These are phyloP conservation scores for Spinibarbus caldwelli DNA, from an alignment of 2,797 vertebrate genomes.

Conservation along the genomic window DNA sequence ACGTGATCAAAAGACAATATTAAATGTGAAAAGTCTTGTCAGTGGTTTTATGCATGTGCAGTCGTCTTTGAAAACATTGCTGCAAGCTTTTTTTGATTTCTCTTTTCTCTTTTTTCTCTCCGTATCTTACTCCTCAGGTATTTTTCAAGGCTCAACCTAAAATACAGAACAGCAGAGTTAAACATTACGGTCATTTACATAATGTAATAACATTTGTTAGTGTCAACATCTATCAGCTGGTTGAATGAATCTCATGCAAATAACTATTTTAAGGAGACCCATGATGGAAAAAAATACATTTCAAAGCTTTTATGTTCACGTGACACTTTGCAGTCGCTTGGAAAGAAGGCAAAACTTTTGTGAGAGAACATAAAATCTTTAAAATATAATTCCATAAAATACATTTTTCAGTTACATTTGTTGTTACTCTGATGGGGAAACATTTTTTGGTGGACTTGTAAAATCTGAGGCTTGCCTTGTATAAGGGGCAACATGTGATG, in stretches of 20 bases:
- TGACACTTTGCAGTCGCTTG: neutral
- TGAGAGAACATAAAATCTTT: neutral
- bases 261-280: neutral
- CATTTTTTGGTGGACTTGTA: neutral
- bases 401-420: neutral
- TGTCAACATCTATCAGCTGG: neutral
- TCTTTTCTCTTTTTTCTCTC: slow-evolving; percentile 67
- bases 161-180: slow-evolving; percentile 45
- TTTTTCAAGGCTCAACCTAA: slow-evolving; percentile 86
- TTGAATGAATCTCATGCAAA: neutral
- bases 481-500: slow-evolving; percentile 81
- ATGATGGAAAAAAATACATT: no score
- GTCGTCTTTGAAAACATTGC: slow-evolving; percentile 80
- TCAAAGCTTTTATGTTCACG: neutral
- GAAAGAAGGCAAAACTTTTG: neutral
- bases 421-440: neutral
- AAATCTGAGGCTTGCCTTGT: slow-evolving; percentile 78
- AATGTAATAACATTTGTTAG: neutral
- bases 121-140: slow-evolving; percentile 67
- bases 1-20: neutral
- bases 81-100: slow-evolving; percentile 67
- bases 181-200: neutral
- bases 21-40: slow-evolving; percentile 2
- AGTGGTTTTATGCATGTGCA: slow-evolving; percentile 65
- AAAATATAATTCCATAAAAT: neutral